A percentile compares a stretch with the other conserved stretches of the same genome.
Evolutionary conservation across 2,888 invertebrate species (phyloP).

Genomic region (Troides helena): DNA sequence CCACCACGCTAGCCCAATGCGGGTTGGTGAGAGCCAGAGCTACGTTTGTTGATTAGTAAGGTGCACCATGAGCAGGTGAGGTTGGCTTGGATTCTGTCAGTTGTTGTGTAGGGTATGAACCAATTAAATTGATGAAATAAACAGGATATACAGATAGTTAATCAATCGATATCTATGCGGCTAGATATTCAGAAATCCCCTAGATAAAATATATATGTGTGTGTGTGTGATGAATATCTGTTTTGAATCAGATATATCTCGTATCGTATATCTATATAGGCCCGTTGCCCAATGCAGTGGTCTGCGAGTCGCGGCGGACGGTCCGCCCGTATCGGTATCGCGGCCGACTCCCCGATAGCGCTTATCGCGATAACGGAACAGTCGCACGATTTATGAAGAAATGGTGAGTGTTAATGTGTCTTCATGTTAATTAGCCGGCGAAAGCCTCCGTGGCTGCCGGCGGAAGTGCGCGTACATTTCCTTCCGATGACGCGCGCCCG

Average conservation of each 20-base stretch:
- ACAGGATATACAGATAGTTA: no score
- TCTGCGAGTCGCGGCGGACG: constrained; percentile 7
- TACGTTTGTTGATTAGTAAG: no score
- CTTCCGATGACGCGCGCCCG: constrained; percentile 33
- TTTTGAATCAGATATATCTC: neutral
- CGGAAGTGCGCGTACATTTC: constrained; percentile 18
- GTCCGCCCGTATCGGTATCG: constrained; percentile 18
- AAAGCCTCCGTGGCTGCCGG: constrained; percentile 26
- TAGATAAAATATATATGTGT: no score
- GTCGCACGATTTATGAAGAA: constrained; percentile 55
- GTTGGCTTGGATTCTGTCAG: no score
- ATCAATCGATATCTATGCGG: neutral
- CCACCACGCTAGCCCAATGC: no score
- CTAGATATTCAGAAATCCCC: neutral
- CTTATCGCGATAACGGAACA: constrained; percentile 47
- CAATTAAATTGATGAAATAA: no score
- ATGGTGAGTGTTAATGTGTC: constrained; percentile 63
- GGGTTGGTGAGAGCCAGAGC: no score
- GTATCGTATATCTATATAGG: constrained; percentile 6
- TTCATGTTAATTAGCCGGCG: constrained; percentile 46
- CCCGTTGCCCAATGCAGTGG: constrained; percentile 12
- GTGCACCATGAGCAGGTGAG: no score
- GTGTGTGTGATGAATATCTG: neutral
- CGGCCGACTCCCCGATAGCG: constrained; percentile 13
- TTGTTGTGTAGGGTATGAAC: no score